Percentiles rank a stretch among this genome's conserved stretches.
Evolutionary conservation across 2,113 vertebrate species (phyloP).

Genomic region (Gavia stellata): DNA sequence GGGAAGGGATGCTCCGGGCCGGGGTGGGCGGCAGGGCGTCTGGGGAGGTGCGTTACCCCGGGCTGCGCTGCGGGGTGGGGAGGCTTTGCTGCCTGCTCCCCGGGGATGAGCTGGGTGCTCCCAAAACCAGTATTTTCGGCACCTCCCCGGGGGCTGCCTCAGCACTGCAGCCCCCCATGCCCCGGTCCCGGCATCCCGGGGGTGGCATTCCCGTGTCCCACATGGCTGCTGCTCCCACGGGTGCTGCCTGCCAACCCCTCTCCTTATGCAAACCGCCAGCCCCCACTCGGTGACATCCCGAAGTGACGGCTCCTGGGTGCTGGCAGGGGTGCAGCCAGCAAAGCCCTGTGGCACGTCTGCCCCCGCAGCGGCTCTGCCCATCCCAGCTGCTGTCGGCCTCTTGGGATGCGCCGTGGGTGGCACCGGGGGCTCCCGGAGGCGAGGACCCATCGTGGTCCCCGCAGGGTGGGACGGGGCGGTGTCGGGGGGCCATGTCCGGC

Average conservation of each 20-base stretch:
- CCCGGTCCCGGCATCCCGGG: neutral
- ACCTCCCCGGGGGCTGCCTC: neutral
- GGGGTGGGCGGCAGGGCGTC: neutral
- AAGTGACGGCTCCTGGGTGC: neutral
- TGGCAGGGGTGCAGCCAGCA: neutral
- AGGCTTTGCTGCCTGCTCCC: neutral
- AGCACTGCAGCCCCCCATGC: rapidly evolving
- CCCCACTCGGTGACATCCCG: neutral
- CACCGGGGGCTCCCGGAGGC: rapidly evolving
- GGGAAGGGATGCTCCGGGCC: neutral
- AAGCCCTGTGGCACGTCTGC: neutral
- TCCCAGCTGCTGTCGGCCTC: neutral
- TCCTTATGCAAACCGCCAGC: conserved; percentile 47
- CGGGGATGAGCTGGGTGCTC: neutral
- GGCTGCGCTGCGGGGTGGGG: neutral
- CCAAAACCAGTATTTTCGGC: neutral
- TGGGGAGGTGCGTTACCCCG: neutral
- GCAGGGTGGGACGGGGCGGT: rapidly evolving
- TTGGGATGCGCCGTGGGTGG: rapidly evolving
- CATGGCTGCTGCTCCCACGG: neutral
- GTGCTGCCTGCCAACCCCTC: conserved; percentile 18
- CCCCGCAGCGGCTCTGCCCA: neutral
- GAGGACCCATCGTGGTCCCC: rapidly evolving
- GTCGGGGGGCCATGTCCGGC: rapidly evolving
- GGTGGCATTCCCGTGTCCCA: neutral